These are phyloP conservation scores for Ganaspis sp. DNA, from an alignment of 1,140 invertebrate species.

Conservation along the genomic window DNA sequence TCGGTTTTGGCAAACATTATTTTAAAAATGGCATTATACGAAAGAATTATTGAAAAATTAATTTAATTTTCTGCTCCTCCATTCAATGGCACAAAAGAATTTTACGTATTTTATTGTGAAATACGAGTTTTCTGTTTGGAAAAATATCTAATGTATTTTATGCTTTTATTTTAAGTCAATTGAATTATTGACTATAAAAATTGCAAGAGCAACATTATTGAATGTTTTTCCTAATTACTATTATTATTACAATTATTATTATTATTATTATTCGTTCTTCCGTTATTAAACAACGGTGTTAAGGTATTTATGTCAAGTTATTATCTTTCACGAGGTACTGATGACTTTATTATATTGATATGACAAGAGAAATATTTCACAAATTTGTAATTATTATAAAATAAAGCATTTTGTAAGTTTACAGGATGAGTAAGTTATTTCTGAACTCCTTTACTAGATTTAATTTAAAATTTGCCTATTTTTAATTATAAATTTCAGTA, in stretches of 20 bases:
- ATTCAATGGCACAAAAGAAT: background rate
- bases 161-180: background rate
- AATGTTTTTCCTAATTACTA: conserved; percentile 30
- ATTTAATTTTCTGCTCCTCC: background rate
- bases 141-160: conserved; percentile 15
- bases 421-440: conserved; percentile 3
- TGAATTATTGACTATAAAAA: background rate
- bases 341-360: conserved; percentile 30
- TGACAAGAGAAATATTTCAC: conserved; percentile 34
- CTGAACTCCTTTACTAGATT: conserved; percentile 11
- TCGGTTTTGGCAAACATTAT: conserved; percentile 3
- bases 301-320: conserved; percentile 36
- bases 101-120: background rate
- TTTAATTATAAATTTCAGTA: no score
- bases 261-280: conserved; percentile 39
- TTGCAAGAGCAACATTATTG: conserved; percentile 35
- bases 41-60: background rate
- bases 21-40: background rate
- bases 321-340: conserved; percentile 34
- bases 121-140: background rate
- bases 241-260: no score
- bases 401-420: conserved; percentile 59
- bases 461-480: no score
- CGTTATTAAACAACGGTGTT: conserved; percentile 43
- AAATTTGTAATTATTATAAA: conserved; percentile 44